Evolutionary conservation across 2,113 vertebrate genomes (phyloP).

Genomic region (Barnardius zonarius): DNA sequence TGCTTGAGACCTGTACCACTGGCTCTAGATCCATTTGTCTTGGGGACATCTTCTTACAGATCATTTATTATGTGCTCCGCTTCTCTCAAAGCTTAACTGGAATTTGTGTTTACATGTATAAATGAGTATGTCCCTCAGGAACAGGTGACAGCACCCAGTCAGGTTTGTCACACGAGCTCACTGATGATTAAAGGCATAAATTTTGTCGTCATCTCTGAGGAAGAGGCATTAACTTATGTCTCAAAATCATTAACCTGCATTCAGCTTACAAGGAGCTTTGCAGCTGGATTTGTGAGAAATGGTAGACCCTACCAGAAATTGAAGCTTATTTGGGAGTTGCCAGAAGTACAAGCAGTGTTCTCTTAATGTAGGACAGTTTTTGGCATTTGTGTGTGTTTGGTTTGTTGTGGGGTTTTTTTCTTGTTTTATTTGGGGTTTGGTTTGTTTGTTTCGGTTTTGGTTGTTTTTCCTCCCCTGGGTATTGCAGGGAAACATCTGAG

Average conservation of each 20-base stretch:
- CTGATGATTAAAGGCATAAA: neutral
- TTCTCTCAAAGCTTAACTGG: neutral
- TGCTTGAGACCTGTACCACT: neutral
- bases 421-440: neutral
- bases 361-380: neutral
- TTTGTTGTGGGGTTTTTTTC: neutral
- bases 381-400: neutral
- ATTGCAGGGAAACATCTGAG: neutral
- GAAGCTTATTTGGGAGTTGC: neutral
- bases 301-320: neutral
- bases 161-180: neutral
- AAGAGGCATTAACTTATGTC: neutral
- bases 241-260: neutral
- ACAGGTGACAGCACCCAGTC: neutral
- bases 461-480: neutral
- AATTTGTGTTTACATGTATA: fast-evolving
- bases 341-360: neutral
- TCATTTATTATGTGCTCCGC: neutral
- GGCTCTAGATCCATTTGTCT: neutral
- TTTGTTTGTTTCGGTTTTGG: neutral
- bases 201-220: neutral
- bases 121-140: neutral
- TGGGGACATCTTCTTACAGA: neutral
- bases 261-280: neutral
- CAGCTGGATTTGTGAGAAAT: neutral